These are phyloP conservation scores for Dufourea novaeangliae DNA, from an alignment of 1,140 invertebrate genomes.

Conservation along the genomic window DNA sequence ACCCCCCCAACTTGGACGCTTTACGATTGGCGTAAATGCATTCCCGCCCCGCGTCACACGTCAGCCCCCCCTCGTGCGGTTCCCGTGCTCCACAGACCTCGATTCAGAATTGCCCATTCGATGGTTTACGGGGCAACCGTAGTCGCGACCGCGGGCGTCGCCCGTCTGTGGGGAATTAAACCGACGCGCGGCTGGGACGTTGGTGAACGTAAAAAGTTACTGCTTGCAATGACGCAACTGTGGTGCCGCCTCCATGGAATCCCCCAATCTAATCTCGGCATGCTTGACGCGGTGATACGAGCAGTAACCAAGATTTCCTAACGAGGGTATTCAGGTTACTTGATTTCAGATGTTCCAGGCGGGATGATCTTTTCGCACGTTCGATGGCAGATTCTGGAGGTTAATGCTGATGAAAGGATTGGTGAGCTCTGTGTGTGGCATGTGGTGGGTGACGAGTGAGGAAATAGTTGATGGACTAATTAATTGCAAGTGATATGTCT, in stretches of 20 bases:
- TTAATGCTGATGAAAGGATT: no score
- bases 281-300: background rate
- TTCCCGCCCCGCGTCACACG: background rate
- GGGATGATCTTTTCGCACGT: background rate
- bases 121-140: background rate
- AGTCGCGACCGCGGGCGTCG: background rate
- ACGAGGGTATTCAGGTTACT: no score
- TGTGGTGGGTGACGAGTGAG: no score
- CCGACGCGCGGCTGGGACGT: background rate
- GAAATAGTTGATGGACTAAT: no score
- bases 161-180: background rate
- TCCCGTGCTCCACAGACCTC: background rate
- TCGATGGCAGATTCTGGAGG: no score
- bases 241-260: background rate
- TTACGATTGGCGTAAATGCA: background rate
- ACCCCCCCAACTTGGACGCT: no score
- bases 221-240: background rate
- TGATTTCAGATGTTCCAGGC: no score
- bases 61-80: background rate
- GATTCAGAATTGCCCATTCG: background rate
- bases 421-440: no score
- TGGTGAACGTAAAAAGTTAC: constrained; percentile 7
- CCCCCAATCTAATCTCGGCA: background rate
- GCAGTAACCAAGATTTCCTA: background rate
- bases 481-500: no score